Evolutionary conservation across 2,113 vertebrate species (phyloP).

Genomic region (Apodemus speciosus): DNA sequence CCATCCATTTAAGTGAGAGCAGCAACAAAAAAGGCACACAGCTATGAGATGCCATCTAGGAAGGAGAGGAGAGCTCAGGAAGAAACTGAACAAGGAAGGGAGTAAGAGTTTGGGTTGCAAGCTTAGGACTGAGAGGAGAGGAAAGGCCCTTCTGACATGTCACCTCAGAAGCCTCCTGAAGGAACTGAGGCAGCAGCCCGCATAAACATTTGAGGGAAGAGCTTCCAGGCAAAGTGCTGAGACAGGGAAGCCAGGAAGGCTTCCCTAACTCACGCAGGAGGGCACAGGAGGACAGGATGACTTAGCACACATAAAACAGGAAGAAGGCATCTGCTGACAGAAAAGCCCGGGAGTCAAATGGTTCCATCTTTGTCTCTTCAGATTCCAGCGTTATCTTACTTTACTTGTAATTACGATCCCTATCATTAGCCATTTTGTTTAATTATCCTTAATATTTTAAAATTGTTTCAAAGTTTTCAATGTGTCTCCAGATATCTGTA

Average conservation of each 20-base stretch:
- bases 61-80: neutral
- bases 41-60: neutral
- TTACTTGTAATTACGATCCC: neutral
- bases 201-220: neutral
- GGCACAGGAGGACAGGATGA: neutral
- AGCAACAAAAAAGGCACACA: neutral
- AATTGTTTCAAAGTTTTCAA: constrained; percentile 33
- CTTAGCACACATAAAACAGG: neutral
- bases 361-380: constrained; percentile 66
- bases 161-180: neutral
- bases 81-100: neutral
- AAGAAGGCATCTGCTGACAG: neutral
- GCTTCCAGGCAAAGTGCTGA: neutral
- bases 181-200: neutral
- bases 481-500: constrained; percentile 19
- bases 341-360: constrained; percentile 20
- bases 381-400: constrained; percentile 59
- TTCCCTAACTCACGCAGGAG: neutral
- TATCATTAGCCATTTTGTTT: constrained; percentile 21
- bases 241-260: neutral
- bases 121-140: neutral
- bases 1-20: neutral
- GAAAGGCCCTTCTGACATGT: neutral
- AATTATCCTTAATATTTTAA: constrained; percentile 20
- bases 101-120: neutral